Evolutionary conservation across 2,113 vertebrate genomes (phyloP), one percentile per base, ranked within the genome.

Genomic region (Tiliqua scincoides): DNA sequence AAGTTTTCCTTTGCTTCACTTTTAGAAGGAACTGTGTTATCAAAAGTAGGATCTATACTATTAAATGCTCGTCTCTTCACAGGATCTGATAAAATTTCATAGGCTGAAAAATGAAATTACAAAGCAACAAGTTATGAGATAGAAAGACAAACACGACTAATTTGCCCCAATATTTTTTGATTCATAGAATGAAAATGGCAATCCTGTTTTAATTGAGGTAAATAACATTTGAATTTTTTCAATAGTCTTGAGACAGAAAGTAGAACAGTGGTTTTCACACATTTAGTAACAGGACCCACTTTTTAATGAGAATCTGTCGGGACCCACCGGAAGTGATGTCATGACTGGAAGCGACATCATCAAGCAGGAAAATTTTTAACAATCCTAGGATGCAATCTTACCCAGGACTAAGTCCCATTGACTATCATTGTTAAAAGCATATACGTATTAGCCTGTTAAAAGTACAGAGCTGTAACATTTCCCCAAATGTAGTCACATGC

Each of bases 31-130:
- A 98, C 97, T 0, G 95, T 88, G 81, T 99, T 99, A 96, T 99
- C 98, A 85, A 99, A 99, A 89, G 98, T 99, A 17, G 99, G 99
- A 91, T 99, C 99, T 67, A 99, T 97, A 67, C 99, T 99, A 96
- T 99, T 99, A 83, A 99, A 99, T n/a, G 99, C 99, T 96, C 99
- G 95, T 81, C 99, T 97, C 93, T 99, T 99, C 92, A 98, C 92
- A 0, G 98, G 98, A 91, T 99, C 99, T 1, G 98, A 99, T 88
- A 99, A 91, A 87, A 97, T 98, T 96, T 99, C 99, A 86, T 99
- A 97, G 89, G 99, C 99, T 99, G 95, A 57, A 93, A 94, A 86
- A 91, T 84, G 86, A 91, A 91, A 70, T 85, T 67, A 88, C 23
- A 91, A 63, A 81, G 85, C 83, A 21, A 89, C 23, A 91, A 85